phyloP scores from a whole-genome alignment of 2,888 invertebrate genomes.

The Conomelus anceps region DNA sequence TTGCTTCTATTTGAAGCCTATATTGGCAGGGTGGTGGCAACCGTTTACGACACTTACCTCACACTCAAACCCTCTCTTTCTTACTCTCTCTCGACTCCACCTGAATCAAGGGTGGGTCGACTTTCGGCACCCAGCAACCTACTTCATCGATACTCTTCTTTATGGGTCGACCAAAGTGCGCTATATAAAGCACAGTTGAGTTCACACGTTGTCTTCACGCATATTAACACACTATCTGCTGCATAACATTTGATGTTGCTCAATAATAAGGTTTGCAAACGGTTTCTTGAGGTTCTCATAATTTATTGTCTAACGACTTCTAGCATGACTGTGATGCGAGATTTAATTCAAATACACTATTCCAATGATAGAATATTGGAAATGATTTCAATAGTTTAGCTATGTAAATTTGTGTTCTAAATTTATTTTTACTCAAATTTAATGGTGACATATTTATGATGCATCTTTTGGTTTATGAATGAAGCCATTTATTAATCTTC shows the following conservation, averaged over 20 bases:
- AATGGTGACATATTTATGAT: too few species aligned
- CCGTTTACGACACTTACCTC: background rate
- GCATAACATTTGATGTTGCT: background rate
- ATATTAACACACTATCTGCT: background rate
- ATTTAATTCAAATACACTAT: too few species aligned
- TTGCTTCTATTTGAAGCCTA: background rate
- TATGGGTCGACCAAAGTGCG: background rate
- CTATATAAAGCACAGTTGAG: background rate
- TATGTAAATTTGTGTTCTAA: too few species aligned
- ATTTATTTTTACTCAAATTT: too few species aligned
- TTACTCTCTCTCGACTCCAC: too few species aligned
- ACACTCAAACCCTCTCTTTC: background rate
- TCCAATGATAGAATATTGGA: background rate
- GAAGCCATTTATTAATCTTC: too few species aligned
- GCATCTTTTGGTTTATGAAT: too few species aligned
- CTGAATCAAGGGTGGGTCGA: too few species aligned
- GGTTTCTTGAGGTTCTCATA: background rate
- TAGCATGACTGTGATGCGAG: background rate
- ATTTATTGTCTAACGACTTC: background rate
- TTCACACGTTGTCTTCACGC: background rate
- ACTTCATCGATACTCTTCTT: background rate
- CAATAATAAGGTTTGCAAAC: background rate
- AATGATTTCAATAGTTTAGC: background rate
- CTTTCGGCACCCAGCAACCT: background rate
- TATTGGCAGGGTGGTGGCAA: background rate